Evolutionary conservation across 2,113 vertebrate genomes (phyloP), one percentile per base, ranked within the genome.

Genomic region (Dendropsophus ebraccatus): DNA sequence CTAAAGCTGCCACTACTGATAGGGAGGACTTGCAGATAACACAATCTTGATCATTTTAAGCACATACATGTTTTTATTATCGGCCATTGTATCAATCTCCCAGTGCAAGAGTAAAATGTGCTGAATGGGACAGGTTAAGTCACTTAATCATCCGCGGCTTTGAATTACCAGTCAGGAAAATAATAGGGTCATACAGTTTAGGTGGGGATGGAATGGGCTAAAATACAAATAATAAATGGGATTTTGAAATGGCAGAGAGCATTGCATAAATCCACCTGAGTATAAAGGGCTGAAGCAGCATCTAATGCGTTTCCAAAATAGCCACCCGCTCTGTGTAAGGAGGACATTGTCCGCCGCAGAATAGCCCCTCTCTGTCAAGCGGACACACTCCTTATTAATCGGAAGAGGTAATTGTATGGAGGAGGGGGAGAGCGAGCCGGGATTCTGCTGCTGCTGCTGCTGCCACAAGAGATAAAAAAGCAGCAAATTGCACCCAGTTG

Each of bases 271-370:
- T 84, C 75, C 65, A 60, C 69, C 82, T 67, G 49, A 52, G 56
- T 87, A 87, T 87, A 87, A 87, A 87, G 80, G 82, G 87, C 82
- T 84, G 83, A 84, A 85, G 82, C 87, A 87, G 87, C 87, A 87
- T 83, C 77, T 87, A 80, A 87, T 87, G 78, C 50, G 50, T 81
- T 87, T 84, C 87, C 77, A 87, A 87, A 82, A 82, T 82, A 87
- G 80, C 81, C 86, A 87, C 86, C 86, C 81, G 86, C 86, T 81
- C 82, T 84, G 77, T 87, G 56, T 87, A 84, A 58, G 35, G 47
- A 84, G 69, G 82, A 81, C 77, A 87, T 85, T 87, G 87, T 87
- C 82, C 82, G 62, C 62, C 16, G 78, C 50, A 87, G 82, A 87
- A 80, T 80, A 56, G 84, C 84, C 69, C 83, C 82, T 84, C 83